phyloP scores from a whole-genome alignment of 2,888 invertebrate species.

The Dryobotodes eremita region DNA sequence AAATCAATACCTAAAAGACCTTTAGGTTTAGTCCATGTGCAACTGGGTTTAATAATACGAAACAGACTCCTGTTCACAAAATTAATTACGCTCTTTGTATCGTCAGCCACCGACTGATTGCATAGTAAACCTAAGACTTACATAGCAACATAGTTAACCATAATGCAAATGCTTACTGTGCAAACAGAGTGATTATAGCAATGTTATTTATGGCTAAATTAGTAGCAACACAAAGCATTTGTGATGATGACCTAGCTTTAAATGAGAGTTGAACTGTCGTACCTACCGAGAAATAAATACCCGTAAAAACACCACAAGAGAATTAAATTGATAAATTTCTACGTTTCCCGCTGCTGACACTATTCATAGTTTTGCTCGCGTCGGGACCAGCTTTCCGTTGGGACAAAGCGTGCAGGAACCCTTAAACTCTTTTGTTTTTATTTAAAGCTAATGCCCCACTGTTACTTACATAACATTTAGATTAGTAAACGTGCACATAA shows the following conservation, averaged over 20 bases:
- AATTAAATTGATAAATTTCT: neutral
- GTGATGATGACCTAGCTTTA: neutral
- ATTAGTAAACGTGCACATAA: no score
- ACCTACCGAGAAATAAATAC: neutral
- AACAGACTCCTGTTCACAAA: slow-evolving; percentile 11
- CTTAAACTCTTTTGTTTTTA: neutral
- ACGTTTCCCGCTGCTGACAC: neutral
- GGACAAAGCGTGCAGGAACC: neutral
- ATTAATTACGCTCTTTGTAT: slow-evolving; percentile 33
- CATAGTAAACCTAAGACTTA: slow-evolving; percentile 18
- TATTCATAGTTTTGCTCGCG: neutral
- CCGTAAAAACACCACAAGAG: neutral
- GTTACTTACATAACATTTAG: no score
- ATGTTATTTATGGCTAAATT: neutral
- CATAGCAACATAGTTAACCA: slow-evolving; percentile 13
- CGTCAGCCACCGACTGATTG: slow-evolving; percentile 22
- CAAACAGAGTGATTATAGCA: neutral
- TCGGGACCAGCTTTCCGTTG: neutral
- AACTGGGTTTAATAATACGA: slow-evolving; percentile 10
- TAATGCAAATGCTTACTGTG: slow-evolving; percentile 16
- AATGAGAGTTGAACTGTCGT: neutral
- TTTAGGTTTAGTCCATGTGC: slow-evolving; percentile 9
- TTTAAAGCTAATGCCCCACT: neutral
- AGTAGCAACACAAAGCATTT: neutral
- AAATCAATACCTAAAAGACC: neutral